phyloP scores from a whole-genome alignment of 2,888 invertebrate species.

The Drosophila emarginata region DNA sequence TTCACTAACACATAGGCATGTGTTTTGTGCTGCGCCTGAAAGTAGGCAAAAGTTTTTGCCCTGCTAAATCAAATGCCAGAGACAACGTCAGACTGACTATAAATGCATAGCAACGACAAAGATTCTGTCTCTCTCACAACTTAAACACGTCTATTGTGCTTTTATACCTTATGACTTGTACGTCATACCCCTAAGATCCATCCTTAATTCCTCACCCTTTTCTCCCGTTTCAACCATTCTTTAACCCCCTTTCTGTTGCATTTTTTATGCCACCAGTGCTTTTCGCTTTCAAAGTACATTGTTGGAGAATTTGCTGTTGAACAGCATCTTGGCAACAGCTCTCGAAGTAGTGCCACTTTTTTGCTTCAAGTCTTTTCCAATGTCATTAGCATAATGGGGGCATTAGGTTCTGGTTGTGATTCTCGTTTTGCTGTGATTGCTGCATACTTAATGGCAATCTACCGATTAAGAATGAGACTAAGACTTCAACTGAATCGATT shows the following conservation, averaged over 20 bases:
- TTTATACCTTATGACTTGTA: constrained; percentile 34
- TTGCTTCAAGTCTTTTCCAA: constrained; percentile 59
- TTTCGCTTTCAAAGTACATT: constrained; percentile 10
- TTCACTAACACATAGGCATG: background rate
- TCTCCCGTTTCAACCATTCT: background rate
- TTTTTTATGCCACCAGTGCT: constrained; percentile 20
- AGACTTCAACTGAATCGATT: constrained; percentile 1
- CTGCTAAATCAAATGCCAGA: constrained; percentile 54
- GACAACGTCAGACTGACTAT: background rate
- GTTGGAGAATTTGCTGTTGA: constrained; percentile 59
- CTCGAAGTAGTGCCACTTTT: constrained; percentile 33
- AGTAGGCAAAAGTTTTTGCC: constrained; percentile 50
- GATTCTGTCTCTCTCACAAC: constrained; percentile 48
- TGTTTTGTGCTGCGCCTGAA: constrained; percentile 31
- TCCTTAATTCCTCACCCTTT: background rate
- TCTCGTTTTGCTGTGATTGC: constrained; percentile 53
- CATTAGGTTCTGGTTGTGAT: constrained; percentile 58
- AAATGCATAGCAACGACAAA: constrained; percentile 17
- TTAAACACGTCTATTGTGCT: constrained; percentile 61
- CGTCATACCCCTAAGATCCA: no score
- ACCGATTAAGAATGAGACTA: constrained; percentile 14
- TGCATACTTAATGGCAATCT: constrained; percentile 63
- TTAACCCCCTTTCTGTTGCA: constrained; percentile 14
- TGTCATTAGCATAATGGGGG: constrained; percentile 77
- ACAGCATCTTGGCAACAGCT: constrained; percentile 41